phyloP scores from a whole-genome alignment of 2,797 vertebrate species.

The Muraenolepis orangiensis region DNA sequence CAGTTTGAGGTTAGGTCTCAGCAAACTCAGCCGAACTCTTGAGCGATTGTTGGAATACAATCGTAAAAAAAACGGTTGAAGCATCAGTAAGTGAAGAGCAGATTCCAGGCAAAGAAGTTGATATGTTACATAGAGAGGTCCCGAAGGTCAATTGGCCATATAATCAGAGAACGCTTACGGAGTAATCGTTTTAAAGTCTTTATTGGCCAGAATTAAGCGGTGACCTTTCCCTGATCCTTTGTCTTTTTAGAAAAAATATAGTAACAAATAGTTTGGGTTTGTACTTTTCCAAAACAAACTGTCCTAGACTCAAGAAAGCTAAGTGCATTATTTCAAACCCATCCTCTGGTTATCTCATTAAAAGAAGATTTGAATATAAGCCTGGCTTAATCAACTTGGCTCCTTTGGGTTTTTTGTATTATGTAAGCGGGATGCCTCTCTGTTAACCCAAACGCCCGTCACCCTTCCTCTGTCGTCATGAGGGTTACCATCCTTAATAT shows the following conservation, averaged over 20 bases:
- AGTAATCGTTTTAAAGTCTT: background rate
- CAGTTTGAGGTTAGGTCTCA: background rate
- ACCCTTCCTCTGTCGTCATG: background rate
- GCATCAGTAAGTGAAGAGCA: background rate
- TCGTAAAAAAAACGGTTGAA: too few relatives aligned
- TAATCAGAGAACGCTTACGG: background rate
- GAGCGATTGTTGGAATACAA: too few relatives aligned
- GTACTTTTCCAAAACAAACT: background rate
- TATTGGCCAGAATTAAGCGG: background rate
- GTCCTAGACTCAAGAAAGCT: background rate
- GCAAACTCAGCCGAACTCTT: background rate
- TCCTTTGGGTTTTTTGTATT: slow-evolving; percentile 38
- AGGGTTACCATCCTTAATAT: background rate
- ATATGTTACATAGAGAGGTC: background rate
- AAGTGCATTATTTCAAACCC: background rate
- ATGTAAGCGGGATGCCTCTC: background rate
- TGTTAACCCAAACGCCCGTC: background rate
- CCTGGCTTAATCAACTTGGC: slow-evolving; percentile 37
- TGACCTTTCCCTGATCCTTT: background rate
- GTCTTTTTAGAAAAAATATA: slow-evolving; percentile 13
- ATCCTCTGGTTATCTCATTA: slow-evolving; percentile 38
- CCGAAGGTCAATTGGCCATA: background rate
- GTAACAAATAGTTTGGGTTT: background rate
- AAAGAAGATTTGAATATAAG: slow-evolving; percentile 48
- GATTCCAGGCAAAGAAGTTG: background rate